Percentiles rank a stretch among this genome's conserved stretches.
Evolutionary conservation across 2,113 vertebrate species (phyloP).

Genomic region (Cephalophus harveyi): DNA sequence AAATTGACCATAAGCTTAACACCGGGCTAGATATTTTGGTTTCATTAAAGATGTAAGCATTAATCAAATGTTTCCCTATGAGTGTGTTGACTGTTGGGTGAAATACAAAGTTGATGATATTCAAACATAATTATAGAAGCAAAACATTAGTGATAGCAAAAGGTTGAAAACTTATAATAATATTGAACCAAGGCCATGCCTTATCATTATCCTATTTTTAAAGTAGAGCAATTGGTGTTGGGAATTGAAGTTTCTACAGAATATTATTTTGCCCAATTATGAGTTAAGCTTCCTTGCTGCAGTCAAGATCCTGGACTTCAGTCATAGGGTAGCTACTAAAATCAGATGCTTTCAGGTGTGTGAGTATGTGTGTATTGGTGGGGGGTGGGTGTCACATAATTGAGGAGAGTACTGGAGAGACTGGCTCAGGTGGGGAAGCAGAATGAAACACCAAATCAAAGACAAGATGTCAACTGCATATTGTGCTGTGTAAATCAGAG

Average conservation of each 20-base stretch:
- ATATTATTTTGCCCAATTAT: neutral
- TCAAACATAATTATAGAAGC: neutral
- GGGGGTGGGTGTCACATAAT: neutral
- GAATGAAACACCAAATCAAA: constrained; percentile 70
- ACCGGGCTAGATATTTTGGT: neutral
- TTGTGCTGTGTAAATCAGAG: neutral
- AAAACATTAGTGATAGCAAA: neutral
- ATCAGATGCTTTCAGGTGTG: neutral
- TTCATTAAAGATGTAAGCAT: constrained; percentile 20
- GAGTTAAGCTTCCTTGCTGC: neutral
- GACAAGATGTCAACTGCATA: neutral
- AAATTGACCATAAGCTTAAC: neutral
- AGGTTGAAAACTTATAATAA: neutral
- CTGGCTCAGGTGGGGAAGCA: constrained; percentile 33
- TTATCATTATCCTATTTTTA: neutral
- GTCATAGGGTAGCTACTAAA: neutral
- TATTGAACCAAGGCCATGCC: neutral
- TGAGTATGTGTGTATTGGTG: neutral
- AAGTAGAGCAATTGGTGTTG: neutral
- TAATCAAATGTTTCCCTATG: neutral
- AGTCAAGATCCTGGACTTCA: neutral
- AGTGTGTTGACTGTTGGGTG: neutral
- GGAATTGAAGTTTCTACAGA: neutral
- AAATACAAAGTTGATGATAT: neutral
- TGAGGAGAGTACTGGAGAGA: neutral